Evolutionary conservation across 2,113 vertebrate species (phyloP), one percentile per base, ranked within the genome.

Genomic region (Peromyscus leucopus): DNA sequence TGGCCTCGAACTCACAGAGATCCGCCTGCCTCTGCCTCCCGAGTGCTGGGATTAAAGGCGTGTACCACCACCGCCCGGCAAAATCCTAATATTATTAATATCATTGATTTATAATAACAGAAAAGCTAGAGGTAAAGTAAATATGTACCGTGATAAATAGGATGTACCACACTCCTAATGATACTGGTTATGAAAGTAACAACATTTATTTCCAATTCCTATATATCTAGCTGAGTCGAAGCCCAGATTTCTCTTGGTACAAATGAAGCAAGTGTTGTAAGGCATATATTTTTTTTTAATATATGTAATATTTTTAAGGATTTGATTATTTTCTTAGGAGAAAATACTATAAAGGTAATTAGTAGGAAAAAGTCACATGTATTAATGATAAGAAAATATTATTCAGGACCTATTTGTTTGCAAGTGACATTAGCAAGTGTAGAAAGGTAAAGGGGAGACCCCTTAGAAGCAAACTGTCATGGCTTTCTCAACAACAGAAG

Each of bases 351-450:
- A 57, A 63, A 33, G 42, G 21, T 75, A 94, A 94, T 93, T n/a
- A 57, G 10, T 82, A 26, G 39, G 4, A 87, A 65, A 65, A 91
- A 48, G 71, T 75, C 84, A 69, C 91, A 65, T 82, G 42, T 51
- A 33, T 80, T 88, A 95, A n/a, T 71, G 33, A 74, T 76, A 92
- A 94, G n/a, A 17, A 86, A 88, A 74, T 87, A 39, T 75, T 80
- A 63, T 78, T 67, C 33, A 79, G 39, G 9, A 24, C 5, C 19
- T 63, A 46, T 36, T 84, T 93, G 59, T 78, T 95, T 96, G 74
- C 33, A 57, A 74, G 55, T 71, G 21, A 72, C 3, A 63, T 36
- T 42, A 75, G 19, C 16, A 80, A 92, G n/a, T 15, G 85, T 83
- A 86, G 71, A 75, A 87, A 82, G 65, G n/a, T 78, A 87, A 3